A percentile compares a stretch with the other conserved stretches of the same genome.
phyloP scores from a whole-genome alignment of 2,888 invertebrate species.

The Trissonchulus latispiculum region DNA sequence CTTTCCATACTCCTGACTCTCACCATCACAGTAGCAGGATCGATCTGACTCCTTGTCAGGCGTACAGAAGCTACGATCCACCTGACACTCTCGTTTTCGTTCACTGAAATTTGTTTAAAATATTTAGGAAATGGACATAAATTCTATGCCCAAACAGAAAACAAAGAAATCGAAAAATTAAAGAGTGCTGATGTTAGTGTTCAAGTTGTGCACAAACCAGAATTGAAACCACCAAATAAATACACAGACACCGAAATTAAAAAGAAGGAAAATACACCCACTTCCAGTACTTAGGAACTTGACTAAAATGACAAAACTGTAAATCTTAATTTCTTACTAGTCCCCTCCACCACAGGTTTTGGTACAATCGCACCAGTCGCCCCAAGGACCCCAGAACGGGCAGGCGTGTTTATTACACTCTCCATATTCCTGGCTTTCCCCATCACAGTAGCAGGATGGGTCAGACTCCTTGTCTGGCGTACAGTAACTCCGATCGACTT shows the following conservation, averaged over 20 bases:
- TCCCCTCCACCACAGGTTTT: conserved; percentile 2
- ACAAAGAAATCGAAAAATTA: too few relatives aligned
- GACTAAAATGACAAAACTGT: too few relatives aligned
- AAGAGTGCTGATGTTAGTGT: too few relatives aligned
- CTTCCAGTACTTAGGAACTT: too few relatives aligned
- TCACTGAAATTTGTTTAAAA: not conserved
- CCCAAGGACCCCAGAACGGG: conserved; percentile 9
- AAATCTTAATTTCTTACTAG: too few relatives aligned
- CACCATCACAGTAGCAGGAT: not conserved
- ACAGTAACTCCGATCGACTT: not conserved
- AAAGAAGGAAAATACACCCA: too few relatives aligned
- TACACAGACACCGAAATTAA: too few relatives aligned
- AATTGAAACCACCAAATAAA: too few relatives aligned
- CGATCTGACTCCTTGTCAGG: not conserved
- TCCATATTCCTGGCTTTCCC: not conserved
- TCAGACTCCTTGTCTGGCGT: not conserved
- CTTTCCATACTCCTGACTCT: not conserved
- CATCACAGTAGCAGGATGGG: not conserved
- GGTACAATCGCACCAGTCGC: conserved; percentile 13
- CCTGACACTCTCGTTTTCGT: not conserved
- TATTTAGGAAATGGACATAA: too few relatives aligned
- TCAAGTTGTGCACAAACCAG: too few relatives aligned
- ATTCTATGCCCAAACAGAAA: too few relatives aligned
- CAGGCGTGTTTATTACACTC: conserved; percentile 2
- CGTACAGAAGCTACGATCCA: not conserved